Conservation (phyloP, 1,140 invertebrate species). For the Papilio dardanus region DNA sequence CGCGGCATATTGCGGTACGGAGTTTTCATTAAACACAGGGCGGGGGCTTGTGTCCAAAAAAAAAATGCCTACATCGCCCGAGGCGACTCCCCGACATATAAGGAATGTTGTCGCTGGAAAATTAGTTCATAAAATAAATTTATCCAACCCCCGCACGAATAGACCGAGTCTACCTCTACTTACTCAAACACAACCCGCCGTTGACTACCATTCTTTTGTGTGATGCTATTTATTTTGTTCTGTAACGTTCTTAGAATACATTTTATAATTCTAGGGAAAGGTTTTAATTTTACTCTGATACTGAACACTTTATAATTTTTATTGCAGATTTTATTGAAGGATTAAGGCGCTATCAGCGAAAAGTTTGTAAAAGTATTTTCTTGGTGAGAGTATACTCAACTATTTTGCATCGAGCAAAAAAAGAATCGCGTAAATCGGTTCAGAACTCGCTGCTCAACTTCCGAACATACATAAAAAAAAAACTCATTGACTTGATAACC, state of each 20-base stretch:
- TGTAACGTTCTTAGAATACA: background rate
- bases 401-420: no score
- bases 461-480: no score
- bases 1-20: constrained; percentile 71
- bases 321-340: background rate
- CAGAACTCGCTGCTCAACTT: no score
- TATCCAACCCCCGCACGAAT: constrained; percentile 47
- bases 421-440: no score
- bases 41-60: constrained; percentile 73
- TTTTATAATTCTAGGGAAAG: background rate
- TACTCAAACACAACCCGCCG: constrained; percentile 17
- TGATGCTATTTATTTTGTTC: background rate
- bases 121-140: constrained; percentile 81
- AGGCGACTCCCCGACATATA: constrained; percentile 67
- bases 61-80: constrained; percentile 72
- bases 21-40: constrained; percentile 78
- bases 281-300: background rate
- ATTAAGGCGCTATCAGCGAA: constrained; percentile 44
- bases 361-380: no score
- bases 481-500: no score
- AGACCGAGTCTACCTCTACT: constrained; percentile 30
- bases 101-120: constrained; percentile 77
- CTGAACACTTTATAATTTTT: background rate
- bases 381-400: no score
- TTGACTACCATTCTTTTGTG: background rate